These are phyloP conservation scores for Drosophila lowei DNA, from an alignment of 1,140 invertebrate species.

Conservation along the genomic window DNA sequence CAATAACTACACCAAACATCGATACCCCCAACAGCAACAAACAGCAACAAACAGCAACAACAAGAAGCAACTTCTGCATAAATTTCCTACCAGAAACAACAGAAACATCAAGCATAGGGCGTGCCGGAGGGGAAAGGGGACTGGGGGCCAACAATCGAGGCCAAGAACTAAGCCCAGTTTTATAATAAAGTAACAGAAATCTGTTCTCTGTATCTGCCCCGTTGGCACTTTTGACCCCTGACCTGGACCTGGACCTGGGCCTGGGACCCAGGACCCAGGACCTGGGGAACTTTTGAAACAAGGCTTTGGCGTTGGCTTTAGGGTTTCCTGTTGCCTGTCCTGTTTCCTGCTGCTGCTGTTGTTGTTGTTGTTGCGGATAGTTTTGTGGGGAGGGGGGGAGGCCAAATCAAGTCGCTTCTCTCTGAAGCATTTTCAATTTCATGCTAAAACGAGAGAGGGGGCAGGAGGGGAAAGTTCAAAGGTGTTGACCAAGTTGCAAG, in stretches of 20 bases:
- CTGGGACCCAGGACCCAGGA: no score
- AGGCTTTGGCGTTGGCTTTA: conserved; percentile 33
- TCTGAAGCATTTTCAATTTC: conserved; percentile 47
- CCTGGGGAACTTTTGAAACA: conserved; percentile 27
- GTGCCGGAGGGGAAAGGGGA: background rate
- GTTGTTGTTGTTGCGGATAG: conserved; percentile 36
- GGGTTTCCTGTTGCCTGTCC: conserved; percentile 22
- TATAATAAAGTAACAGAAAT: conserved; percentile 80
- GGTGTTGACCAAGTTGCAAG: conserved; percentile 67
- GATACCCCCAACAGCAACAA: conserved; percentile 13
- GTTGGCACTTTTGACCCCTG: conserved; percentile 16
- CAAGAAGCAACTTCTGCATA: conserved; percentile 16
- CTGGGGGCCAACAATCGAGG: conserved; percentile 10
- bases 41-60: no score
- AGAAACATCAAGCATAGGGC: background rate
- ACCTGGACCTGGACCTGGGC: background rate
- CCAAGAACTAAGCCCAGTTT: conserved; percentile 71
- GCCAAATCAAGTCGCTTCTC: conserved; percentile 51
- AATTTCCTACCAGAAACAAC: conserved; percentile 16
- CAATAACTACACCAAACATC: conserved; percentile 20
- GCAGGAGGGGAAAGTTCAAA: conserved; percentile 59
- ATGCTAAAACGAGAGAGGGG: conserved; percentile 51
- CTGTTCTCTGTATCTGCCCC: conserved; percentile 35
- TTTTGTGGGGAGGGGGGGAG: conserved; percentile 11
- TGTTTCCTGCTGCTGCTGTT: background rate